A percentile compares a stretch with the other conserved stretches of the same genome.
phyloP scores from a whole-genome alignment of 2,113 vertebrate species.

The Hippoglossus stenolepis region DNA sequence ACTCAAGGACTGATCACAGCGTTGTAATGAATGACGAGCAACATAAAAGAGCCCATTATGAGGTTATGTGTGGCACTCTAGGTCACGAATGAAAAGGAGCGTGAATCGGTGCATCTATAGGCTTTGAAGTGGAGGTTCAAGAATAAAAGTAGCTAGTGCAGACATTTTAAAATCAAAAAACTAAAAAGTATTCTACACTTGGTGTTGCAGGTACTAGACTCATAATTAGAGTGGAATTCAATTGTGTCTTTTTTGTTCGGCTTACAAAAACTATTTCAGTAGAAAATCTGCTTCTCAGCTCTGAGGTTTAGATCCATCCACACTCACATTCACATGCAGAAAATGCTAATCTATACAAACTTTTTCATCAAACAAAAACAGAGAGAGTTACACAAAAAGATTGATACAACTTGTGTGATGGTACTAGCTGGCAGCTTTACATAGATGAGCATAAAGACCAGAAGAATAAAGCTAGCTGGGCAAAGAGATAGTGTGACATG shows the following conservation, averaged over 20 bases:
- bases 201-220: neutral
- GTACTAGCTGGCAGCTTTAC: too few relatives aligned
- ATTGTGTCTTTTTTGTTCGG: neutral
- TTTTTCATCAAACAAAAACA: too few relatives aligned
- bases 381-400: too few relatives aligned
- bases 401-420: too few relatives aligned
- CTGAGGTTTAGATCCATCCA: neutral
- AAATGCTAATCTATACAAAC: too few relatives aligned
- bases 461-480: too few relatives aligned
- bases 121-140: neutral
- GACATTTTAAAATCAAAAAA: neutral
- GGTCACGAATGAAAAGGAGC: slow-evolving; percentile 9
- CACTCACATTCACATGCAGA: too few relatives aligned
- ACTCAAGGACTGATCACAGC: slow-evolving; percentile 8
- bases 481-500: too few relatives aligned
- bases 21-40: neutral
- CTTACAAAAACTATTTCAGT: neutral
- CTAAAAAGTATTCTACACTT: neutral
- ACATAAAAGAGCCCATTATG: neutral
- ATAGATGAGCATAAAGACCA: too few relatives aligned
- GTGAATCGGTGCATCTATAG: neutral
- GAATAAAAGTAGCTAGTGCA: too few relatives aligned
- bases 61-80: neutral
- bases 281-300: neutral
- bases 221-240: neutral